phyloP scores from a whole-genome alignment of 2,888 invertebrate genomes.

The Chymomyza fuscimana region DNA sequence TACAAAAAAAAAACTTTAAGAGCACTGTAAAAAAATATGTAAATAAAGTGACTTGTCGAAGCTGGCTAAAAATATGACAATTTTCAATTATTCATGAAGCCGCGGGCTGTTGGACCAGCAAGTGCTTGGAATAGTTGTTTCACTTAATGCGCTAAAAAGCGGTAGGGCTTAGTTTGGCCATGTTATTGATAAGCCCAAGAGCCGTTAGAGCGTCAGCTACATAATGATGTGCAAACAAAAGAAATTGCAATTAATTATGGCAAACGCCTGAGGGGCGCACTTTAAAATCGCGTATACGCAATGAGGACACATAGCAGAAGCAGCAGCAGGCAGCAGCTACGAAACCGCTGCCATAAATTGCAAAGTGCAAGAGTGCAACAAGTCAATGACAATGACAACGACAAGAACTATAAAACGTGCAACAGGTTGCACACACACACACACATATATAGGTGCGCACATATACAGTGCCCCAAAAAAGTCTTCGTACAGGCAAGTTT shows the following conservation, averaged over 20 bases:
- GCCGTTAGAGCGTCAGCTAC: constrained; percentile 6
- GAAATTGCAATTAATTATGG: constrained; percentile 30
- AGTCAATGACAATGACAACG: constrained; percentile 12
- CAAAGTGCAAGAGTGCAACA: constrained; percentile 15
- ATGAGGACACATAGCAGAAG: constrained; percentile 7
- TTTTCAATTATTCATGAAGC: constrained; percentile 45
- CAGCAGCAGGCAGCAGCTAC: background rate
- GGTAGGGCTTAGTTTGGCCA: constrained; percentile 30
- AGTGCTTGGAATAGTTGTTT: constrained; percentile 2
- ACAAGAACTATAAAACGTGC: constrained; percentile 59
- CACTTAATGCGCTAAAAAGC: constrained; percentile 25
- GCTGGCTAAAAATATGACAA: constrained; percentile 20
- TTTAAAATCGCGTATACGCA: constrained; percentile 42
- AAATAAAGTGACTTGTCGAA: constrained; percentile 42
- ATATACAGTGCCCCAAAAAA: background rate
- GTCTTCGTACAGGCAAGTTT: too few species aligned
- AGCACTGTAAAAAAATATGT: background rate
- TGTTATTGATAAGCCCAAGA: constrained; percentile 30
- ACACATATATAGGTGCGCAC: background rate
- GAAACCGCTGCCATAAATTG: constrained; percentile 16
- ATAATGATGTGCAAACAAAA: constrained; percentile 59
- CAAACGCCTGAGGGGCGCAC: background rate
- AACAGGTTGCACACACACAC: constrained; percentile 55
- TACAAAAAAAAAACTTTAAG: too few species aligned
- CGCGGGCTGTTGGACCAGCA: constrained; percentile 4